Percentiles rank a stretch among this genome's conserved stretches.
phyloP scores from a whole-genome alignment of 92 coral and sea anemone species.

The Bergia puertoricense region DNA sequence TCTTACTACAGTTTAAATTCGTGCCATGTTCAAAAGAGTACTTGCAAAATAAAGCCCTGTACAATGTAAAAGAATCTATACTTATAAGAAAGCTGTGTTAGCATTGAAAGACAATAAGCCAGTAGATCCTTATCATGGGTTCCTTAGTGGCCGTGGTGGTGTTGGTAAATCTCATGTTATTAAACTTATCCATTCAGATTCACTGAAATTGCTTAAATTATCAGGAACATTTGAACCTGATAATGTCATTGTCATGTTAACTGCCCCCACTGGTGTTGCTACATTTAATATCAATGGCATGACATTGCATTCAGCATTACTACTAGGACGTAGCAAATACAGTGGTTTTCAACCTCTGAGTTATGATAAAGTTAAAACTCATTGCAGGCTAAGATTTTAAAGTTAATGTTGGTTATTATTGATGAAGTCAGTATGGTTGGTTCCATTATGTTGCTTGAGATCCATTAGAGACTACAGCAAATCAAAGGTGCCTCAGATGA shows the following conservation, averaged over 20 bases:
- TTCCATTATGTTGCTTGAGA: constrained; percentile 30
- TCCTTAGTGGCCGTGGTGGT: too few species aligned
- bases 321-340: constrained; percentile 29
- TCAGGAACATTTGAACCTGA: background rate
- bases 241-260: background rate
- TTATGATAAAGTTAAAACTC: constrained; percentile 28
- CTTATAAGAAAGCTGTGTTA: too few species aligned
- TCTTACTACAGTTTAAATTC: too few species aligned
- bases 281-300: constrained; percentile 33
- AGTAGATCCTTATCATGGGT: too few species aligned
- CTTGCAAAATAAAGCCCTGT: too few species aligned
- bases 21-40: too few species aligned
- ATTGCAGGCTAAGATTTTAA: background rate
- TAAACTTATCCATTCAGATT: too few species aligned
- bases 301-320: constrained; percentile 32
- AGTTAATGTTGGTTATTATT: constrained; percentile 26
- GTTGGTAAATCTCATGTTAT: too few species aligned
- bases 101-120: too few species aligned
- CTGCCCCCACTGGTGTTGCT: constrained; percentile 47
- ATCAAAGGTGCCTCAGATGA: constrained; percentile 29
- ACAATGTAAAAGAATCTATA: too few species aligned
- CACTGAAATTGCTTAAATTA: too few species aligned
- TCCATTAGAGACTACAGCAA: constrained; percentile 35
- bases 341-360: constrained; percentile 24
- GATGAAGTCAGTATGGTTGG: constrained; percentile 42